Conservation (phyloP, 2,797 vertebrate genomes). For the Capromys pilorides region DNA sequence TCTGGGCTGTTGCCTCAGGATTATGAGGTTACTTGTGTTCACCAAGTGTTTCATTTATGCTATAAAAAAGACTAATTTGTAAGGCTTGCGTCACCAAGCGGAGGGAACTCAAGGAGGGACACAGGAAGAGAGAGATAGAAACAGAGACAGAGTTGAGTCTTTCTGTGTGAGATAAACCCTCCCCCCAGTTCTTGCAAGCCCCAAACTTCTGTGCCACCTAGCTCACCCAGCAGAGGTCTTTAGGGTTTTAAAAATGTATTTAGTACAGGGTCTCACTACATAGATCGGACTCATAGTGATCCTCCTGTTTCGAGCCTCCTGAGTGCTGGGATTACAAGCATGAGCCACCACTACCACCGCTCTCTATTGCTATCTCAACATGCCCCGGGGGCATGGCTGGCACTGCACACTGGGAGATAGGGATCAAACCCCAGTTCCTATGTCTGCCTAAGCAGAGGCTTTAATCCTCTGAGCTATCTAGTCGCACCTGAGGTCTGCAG, state of each 20-base stretch:
- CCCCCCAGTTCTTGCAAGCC: conserved; percentile 46
- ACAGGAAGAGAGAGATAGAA: background rate
- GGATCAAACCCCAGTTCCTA: too few relatives aligned
- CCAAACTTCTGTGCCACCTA: conserved; percentile 42
- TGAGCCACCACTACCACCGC: too few relatives aligned
- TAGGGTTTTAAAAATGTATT: background rate
- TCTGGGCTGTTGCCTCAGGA: background rate
- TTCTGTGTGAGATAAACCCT: conserved; percentile 34
- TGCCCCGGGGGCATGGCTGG: too few relatives aligned
- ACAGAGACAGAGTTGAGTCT: background rate
- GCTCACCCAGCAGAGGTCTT: conserved; percentile 57
- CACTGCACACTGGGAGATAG: too few relatives aligned
- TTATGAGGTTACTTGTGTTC: conserved; percentile 6
- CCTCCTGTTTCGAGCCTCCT: too few relatives aligned
- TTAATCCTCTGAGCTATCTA: too few relatives aligned
- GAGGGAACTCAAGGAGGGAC: too few relatives aligned
- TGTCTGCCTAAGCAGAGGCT: too few relatives aligned
- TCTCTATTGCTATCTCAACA: too few relatives aligned
- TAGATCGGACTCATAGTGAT: too few relatives aligned
- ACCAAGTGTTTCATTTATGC: conserved; percentile 20
- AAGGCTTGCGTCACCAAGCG: background rate
- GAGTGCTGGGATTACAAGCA: too few relatives aligned
- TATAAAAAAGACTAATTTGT: conserved; percentile 53
- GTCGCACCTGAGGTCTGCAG: conserved; percentile 53
- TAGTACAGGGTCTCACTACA: too few relatives aligned